A percentile compares a stretch with the other conserved stretches of the same genome.
Evolutionary conservation across 2,888 invertebrate species (phyloP).

Genomic region (Clanis bilineata): DNA sequence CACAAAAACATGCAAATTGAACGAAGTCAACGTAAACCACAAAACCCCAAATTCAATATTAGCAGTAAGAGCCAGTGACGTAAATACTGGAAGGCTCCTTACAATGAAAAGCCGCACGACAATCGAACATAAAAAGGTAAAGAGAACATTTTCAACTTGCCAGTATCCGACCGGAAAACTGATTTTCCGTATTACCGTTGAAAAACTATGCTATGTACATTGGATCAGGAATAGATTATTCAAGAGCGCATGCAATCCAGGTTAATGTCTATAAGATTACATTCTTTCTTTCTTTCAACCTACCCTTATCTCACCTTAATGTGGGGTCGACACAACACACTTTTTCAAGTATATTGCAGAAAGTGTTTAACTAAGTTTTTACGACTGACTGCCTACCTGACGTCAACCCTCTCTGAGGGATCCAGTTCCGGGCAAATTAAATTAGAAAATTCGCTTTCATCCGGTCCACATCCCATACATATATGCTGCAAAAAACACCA

Average conservation of each 20-base stretch:
- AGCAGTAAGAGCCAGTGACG: background rate
- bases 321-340: no score
- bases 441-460: no score
- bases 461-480: no score
- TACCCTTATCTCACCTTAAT: no score
- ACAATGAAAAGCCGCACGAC: constrained; percentile 19
- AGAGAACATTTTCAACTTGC: constrained; percentile 22
- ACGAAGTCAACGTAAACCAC: background rate
- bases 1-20: background rate
- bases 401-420: no score
- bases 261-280: no score
- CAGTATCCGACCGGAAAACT: constrained; percentile 27
- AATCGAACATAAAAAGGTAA: constrained; percentile 3
- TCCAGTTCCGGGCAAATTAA: no score
- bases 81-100: background rate
- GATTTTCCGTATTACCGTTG: constrained; percentile 27
- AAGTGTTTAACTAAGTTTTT: no score
- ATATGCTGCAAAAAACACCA: no score
- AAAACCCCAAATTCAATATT: background rate
- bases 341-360: no score
- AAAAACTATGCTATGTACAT: constrained; percentile 17
- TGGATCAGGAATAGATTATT: constrained; percentile 26
- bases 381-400: no score
- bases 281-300: no score
- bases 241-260: background rate